Evolutionary conservation across 1,140 invertebrate genomes (phyloP).

Genomic region (Drosophila trapezifrons): DNA sequence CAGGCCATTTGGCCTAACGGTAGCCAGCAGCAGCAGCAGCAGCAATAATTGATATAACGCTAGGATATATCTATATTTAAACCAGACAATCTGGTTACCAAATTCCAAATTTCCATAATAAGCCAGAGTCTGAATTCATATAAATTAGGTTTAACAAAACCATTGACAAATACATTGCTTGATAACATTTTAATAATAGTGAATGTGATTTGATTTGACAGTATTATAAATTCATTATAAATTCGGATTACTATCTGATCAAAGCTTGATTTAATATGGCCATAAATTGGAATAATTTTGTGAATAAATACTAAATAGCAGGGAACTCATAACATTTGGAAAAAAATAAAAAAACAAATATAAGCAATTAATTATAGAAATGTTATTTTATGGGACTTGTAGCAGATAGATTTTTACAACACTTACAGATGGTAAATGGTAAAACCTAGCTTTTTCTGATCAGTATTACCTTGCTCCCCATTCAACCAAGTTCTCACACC

Average conservation of each 20-base stretch:
- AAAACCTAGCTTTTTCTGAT: neutral
- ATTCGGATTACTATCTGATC: conserved; percentile 16
- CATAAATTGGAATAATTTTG: conserved; percentile 3
- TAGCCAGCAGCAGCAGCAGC: conserved; percentile 14
- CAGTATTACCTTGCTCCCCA: neutral
- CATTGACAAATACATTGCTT: conserved; percentile 28
- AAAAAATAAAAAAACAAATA: neutral
- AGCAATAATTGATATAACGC: conserved; percentile 1
- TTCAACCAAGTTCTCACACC: conserved; percentile 20
- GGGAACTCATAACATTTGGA: neutral
- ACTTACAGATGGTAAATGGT: no score
- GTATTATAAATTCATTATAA: conserved; percentile 12
- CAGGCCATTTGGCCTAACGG: conserved; percentile 30
- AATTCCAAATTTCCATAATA: conserved; percentile 23
- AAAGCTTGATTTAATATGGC: conserved; percentile 24
- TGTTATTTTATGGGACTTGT: neutral
- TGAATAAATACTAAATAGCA: neutral
- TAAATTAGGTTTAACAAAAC: conserved; percentile 42
- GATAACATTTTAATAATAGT: conserved; percentile 44
- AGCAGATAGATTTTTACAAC: neutral
- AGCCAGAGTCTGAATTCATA: conserved; percentile 23
- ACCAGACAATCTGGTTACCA: conserved; percentile 20
- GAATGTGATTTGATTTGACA: conserved; percentile 40
- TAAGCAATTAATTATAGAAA: neutral
- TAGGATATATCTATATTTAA: conserved; percentile 27